A percentile compares a stretch with the other conserved stretches of the same genome.
Conservation (phyloP, 2,113 vertebrate species). For the Natator depressus region DNA sequence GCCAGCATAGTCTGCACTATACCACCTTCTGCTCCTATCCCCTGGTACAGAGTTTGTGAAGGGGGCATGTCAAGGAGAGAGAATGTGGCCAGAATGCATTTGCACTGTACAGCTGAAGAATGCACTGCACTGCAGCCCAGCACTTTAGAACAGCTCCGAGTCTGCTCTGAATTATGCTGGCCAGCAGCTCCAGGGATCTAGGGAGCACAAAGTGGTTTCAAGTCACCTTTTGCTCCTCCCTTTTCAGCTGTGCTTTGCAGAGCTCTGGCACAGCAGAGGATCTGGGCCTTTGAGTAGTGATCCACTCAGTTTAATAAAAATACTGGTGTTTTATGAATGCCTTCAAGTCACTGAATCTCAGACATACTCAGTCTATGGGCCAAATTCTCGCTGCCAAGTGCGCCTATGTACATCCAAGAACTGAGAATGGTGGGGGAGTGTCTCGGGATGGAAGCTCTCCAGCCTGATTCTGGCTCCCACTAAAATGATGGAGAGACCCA, state of each 20-base stretch:
- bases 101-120: not conserved
- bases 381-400: not conserved
- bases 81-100: not conserved
- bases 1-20: not conserved
- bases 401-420: not conserved
- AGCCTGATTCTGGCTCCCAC: not conserved
- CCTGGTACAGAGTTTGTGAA: rapidly evolving
- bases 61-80: rapidly evolving
- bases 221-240: not conserved
- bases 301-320: not conserved
- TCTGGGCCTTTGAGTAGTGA: not conserved
- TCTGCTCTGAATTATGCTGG: not conserved
- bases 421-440: not conserved
- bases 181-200: not conserved
- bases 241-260: not conserved
- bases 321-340: rapidly evolving
- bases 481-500: rapidly evolving
- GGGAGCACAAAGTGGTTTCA: not conserved
- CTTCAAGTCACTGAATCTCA: not conserved
- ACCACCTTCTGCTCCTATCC: not conserved
- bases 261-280: not conserved
- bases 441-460: not conserved
- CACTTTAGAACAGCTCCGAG: not conserved
- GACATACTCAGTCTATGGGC: not conserved
- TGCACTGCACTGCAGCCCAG: not conserved